phyloP scores from a whole-genome alignment of 2,888 invertebrate genomes.

The Neoscelio sp. region DNA sequence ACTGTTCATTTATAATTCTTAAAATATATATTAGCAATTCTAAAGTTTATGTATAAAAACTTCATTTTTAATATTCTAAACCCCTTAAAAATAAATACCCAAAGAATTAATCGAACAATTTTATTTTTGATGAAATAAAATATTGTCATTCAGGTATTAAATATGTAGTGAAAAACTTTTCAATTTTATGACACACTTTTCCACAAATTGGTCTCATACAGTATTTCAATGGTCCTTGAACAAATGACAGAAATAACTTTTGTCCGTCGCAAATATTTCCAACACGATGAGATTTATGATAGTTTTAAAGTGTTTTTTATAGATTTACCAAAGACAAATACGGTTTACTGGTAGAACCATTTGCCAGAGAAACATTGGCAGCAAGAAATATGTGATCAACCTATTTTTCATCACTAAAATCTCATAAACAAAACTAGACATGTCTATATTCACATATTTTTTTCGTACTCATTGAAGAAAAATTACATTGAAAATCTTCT shows the following conservation, averaged over 20 bases:
- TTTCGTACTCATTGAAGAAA: neutral
- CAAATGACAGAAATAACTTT: conserved; percentile 22
- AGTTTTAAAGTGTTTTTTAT: conserved; percentile 15
- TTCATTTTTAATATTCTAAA: too few species aligned
- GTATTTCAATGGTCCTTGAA: conserved; percentile 12
- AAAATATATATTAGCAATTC: too few species aligned
- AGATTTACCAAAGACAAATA: neutral
- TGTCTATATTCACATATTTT: neutral
- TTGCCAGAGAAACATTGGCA: neutral
- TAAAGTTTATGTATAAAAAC: too few species aligned
- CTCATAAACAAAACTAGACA: conserved; percentile 6
- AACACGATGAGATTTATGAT: conserved; percentile 4
- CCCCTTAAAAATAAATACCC: too few species aligned
- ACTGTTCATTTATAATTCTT: too few species aligned
- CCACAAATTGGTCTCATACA: conserved; percentile 17
- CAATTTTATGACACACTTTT: neutral
- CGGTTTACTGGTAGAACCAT: neutral
- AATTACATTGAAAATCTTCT: neutral
- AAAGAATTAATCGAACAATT: too few species aligned
- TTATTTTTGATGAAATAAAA: too few species aligned
- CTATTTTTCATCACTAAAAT: conserved; percentile 6
- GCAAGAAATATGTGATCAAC: neutral
- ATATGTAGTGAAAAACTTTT: too few species aligned
- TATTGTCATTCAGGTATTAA: too few species aligned
- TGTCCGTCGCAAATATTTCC: conserved; percentile 8